Base-by-base conservation (phyloP, 2,888 invertebrate genomes). In the Dendrolimus pini region DNA sequence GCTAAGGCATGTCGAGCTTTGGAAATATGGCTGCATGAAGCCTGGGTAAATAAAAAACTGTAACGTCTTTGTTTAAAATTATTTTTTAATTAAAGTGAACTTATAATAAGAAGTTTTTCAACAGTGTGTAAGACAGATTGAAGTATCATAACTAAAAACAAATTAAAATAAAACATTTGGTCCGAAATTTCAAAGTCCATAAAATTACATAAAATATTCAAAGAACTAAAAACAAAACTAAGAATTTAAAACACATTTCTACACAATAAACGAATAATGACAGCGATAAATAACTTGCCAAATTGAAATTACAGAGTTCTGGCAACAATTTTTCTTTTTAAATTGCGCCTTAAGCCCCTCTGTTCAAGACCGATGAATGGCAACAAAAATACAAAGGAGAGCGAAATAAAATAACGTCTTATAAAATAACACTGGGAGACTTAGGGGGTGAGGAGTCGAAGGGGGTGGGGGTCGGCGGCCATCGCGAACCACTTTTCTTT, bases 401-500 rank as follows among this genome's bases (percentile, higher is more conserved):
- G 72, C 75, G 72, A 78, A 81, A 83, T 82, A 83, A 83, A 82
- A 81, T 74, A 80, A 74, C 73, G 77, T 79, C 77, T 81, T 82
- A 80, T 78, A 79, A 78, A 78, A 78, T 75, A 78, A 75, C 75
- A 71, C 71, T 65, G 64, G 57, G 63, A 66, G 59, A 58, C 57
- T 54, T 60, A 58, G 59, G 65, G 53, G 58, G 54, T 30, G 62
- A 59, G 58, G 56, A 58, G 56, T 59, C 61, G 62, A 62, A 59
- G 56, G 58, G 59, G 58, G 60, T 62, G 64, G 61, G 70, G 63
- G 67, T 66, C 62, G 69, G 62, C 70, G 75, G 78, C 75, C 77
- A 75, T 74, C 75, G 75, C 69, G 76, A 77, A 77, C 79, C 80
- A 81, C 79, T 82, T 82, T 83, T 84, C 83, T 84, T 84, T 84